phyloP scores from a whole-genome alignment of 2,797 vertebrate species.

The Carapus acus region DNA sequence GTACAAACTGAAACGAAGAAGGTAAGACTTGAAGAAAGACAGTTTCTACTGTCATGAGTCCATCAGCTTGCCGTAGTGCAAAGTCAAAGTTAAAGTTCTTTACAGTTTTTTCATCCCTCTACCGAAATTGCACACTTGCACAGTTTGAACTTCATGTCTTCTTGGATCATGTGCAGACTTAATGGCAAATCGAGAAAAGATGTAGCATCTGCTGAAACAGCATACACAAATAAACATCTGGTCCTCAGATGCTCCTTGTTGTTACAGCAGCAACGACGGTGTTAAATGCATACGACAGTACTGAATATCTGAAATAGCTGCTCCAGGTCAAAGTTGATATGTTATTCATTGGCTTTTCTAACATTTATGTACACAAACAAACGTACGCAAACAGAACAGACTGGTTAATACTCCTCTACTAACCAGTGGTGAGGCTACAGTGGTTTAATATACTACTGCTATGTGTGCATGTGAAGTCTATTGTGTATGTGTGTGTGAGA shows the following conservation, averaged over 20 bases:
- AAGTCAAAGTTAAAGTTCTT: constrained; percentile 14
- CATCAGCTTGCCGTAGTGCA: constrained; percentile 1
- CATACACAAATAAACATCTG: constrained; percentile 30
- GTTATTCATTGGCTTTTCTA: not conserved
- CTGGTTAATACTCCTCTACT: not conserved
- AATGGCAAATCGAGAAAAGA: constrained; percentile 4
- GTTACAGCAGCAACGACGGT: constrained; percentile 1
- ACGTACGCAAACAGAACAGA: no score
- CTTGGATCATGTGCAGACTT: not conserved
- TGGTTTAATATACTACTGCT: not conserved
- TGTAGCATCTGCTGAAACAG: constrained; percentile 27
- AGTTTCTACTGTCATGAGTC: not conserved
- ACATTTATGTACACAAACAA: not conserved
- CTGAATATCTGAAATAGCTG: not conserved
- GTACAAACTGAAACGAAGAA: not conserved
- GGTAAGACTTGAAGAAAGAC: constrained; percentile 9
- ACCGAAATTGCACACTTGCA: no score
- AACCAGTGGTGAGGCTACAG: no score
- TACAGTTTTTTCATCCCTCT: constrained; percentile 16
- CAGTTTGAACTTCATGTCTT: no score
- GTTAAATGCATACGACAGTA: not conserved
- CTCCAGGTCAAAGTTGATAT: constrained; percentile 5
- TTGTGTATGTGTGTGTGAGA: not conserved
- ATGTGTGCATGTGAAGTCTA: not conserved
- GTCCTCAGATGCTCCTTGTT: not conserved